Percentiles rank a stretch among this genome's conserved stretches.
Conservation (phyloP, 2,888 invertebrate genomes). For the Drosophila ustulata region DNA sequence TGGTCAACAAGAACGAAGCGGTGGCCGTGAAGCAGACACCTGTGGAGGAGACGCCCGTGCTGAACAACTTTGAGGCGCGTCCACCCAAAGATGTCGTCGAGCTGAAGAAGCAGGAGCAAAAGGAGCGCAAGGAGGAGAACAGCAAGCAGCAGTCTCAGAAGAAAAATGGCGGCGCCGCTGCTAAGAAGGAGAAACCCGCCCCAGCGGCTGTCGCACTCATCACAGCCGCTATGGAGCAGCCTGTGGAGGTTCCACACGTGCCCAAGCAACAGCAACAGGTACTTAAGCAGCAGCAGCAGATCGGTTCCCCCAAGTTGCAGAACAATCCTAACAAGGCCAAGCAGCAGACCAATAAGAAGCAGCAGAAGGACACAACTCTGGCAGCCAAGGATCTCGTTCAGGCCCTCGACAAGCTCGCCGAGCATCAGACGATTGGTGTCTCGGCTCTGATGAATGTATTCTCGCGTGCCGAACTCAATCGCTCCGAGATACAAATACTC, state of each 20-base stretch:
- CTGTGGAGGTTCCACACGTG: constrained; percentile 62
- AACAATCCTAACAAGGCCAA: constrained; percentile 72
- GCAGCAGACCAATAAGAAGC: constrained; percentile 62
- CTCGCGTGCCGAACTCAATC: constrained; percentile 92
- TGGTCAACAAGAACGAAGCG: constrained; percentile 83
- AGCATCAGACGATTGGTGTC: constrained; percentile 89
- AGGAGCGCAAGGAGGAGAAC: constrained; percentile 68
- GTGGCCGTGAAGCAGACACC: constrained; percentile 74
- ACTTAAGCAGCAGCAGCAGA: constrained; percentile 73
- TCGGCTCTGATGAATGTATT: constrained; percentile 90
- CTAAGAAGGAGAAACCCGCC: constrained; percentile 66
- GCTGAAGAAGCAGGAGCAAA: constrained; percentile 80
- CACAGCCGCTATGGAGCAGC: constrained; percentile 50
- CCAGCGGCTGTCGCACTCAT: constrained; percentile 21
- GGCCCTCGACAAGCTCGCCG: constrained; percentile 86
- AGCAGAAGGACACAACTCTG: constrained; percentile 85
- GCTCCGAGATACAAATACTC: constrained; percentile 94
- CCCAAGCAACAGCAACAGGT: constrained; percentile 77
- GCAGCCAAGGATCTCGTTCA: constrained; percentile 76
- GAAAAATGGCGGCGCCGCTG: constrained; percentile 51
- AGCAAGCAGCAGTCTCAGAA: constrained; percentile 64
- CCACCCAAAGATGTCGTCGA: constrained; percentile 92
- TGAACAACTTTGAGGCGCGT: constrained; percentile 92
- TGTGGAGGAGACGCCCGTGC: constrained; percentile 69
- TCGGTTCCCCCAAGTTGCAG: constrained; percentile 82